Base-by-base conservation (phyloP, 64 coral and sea anemone genomes). In the Actinia equina region DNA sequence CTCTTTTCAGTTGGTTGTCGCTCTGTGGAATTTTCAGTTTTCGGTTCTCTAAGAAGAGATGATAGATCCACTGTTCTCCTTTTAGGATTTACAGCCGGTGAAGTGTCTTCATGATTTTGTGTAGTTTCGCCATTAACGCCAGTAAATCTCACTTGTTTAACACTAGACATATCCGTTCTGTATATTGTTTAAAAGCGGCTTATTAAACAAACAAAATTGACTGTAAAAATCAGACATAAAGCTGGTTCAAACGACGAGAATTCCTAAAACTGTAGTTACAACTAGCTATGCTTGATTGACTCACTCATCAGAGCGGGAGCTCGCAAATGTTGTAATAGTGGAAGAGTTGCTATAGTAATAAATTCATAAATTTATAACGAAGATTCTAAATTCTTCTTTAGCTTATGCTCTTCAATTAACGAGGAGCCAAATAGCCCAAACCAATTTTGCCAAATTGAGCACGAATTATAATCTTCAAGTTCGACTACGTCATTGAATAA, bases 301-400 rank as follows among this genome's bases (percentile, higher is more conserved):
- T 74, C 23, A 37, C 30, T 6, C 10, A 15, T 0, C 8, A n/a
- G 6, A 65, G n/a, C n/a, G n/a, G 62, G 62, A 65, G 22, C 62
- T 65, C 15, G 20, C 62, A 10, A 65, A 23, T 65, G 62, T 65
- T 8, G 62, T 65, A 65, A 65, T 7, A n/a, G 7, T 37, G 5
- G 27, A 30, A 30, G 69, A 52, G 78, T 81, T 81, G 78, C 78
- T 52, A 81, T 81, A 81, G 78, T 37, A 81, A 52, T 81, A 49
- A n/a, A 81, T 44, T 81, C 78, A 81, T 81, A 46, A 81, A 81
- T 81, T 81, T 81, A 81, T 81, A 46, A 81, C 78, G 42, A 81
- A 52, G 45, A 52, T 81, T 77, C 41, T 49, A 8, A 65, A 0
- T 20, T 65, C 19, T 41, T 74, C 20, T 41, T 9, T 74, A 57